Conservation (phyloP, 2,888 invertebrate species). For the Corbicula japonica region DNA sequence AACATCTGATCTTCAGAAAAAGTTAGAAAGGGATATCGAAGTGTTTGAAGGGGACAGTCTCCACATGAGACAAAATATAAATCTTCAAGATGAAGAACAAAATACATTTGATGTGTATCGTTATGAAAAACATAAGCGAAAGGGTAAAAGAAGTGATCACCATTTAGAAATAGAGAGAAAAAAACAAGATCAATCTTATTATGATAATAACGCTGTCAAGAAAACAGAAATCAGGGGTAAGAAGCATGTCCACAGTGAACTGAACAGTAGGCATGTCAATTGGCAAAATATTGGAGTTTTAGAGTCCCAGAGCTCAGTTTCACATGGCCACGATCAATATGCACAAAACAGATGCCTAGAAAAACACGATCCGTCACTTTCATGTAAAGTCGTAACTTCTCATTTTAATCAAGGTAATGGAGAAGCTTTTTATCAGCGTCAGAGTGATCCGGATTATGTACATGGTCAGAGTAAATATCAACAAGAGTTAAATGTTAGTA, state of each 20-base stretch:
- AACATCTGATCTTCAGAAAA: too few species aligned
- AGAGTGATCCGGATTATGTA: conserved; percentile 24
- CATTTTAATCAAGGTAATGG: conserved; percentile 43
- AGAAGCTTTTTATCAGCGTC: conserved; percentile 19
- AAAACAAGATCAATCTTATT: not conserved
- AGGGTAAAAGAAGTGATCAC: not conserved
- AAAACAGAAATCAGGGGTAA: conserved; percentile 8
- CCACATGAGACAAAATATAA: too few species aligned
- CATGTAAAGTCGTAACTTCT: conserved; percentile 4
- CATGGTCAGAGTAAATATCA: conserved; percentile 32
- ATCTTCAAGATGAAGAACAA: too few species aligned
- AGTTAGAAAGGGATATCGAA: too few species aligned
- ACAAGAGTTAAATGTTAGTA: conserved; percentile 27
- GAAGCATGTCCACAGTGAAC: not conserved
- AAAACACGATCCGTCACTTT: conserved; percentile 31
- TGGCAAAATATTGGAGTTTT: not conserved
- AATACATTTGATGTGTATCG: conserved; percentile 16
- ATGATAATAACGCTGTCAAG: not conserved
- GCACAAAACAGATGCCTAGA: conserved; percentile 37
- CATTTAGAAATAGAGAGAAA: not conserved
- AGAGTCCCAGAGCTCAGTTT: not conserved
- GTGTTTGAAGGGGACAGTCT: too few species aligned
- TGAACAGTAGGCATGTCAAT: conserved; percentile 6
- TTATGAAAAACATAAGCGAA: conserved; percentile 11
- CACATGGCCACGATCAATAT: conserved; percentile 34